Conservation (phyloP, 1,140 invertebrate genomes). For the Procambarus clarkii region DNA sequence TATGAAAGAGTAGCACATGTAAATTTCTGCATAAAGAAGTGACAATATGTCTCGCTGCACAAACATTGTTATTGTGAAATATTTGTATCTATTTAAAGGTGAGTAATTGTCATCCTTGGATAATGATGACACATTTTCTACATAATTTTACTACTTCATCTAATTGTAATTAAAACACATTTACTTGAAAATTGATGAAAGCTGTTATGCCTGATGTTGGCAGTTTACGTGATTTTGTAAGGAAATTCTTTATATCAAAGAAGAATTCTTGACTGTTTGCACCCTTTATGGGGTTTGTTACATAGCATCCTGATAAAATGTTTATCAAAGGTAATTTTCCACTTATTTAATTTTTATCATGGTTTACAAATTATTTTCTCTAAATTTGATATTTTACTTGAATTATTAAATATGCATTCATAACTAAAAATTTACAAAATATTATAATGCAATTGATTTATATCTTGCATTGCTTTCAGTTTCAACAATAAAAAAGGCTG, state of each 20-base stretch:
- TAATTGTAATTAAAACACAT: conserved; percentile 69
- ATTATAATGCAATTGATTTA: background rate
- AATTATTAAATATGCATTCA: background rate
- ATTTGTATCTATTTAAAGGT: conserved; percentile 67
- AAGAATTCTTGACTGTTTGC: conserved; percentile 6
- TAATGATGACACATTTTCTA: conserved; percentile 65
- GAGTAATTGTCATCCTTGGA: conserved; percentile 58
- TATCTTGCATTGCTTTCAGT: background rate
- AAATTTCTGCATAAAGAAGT: conserved; percentile 64
- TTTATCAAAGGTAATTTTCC: background rate
- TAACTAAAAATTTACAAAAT: background rate
- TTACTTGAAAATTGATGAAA: conserved; percentile 53
- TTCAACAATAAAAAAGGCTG: background rate
- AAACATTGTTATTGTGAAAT: conserved; percentile 69
- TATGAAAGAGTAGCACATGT: conserved; percentile 65
- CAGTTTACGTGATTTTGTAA: conserved; percentile 48
- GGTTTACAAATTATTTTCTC: background rate
- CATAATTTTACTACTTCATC: conserved; percentile 71
- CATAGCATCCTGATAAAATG: background rate
- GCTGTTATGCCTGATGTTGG: conserved; percentile 41
- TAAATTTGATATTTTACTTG: background rate
- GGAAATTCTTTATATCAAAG: conserved; percentile 28
- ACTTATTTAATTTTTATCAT: background rate
- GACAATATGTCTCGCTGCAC: conserved; percentile 70
- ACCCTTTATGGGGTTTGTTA: conserved; percentile 6